Evolutionary conservation across 2,113 vertebrate species (phyloP), one percentile per base, ranked within the genome.

Genomic region (Aplodontia rufa): DNA sequence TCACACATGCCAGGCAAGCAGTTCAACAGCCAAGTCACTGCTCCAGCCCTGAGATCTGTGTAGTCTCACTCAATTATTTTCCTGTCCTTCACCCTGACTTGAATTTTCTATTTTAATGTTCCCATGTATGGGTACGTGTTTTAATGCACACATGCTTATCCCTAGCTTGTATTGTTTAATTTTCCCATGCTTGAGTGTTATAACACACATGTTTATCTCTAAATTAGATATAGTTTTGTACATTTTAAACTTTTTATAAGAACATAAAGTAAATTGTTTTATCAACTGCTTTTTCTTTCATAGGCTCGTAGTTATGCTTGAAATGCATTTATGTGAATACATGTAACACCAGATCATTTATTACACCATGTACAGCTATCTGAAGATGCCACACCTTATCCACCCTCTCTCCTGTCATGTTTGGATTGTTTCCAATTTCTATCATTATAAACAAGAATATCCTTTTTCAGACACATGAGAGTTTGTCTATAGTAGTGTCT

Each of bases 221-320:
- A 93, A 93, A 26, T 60, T 69, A 82, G 11, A 76, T 35, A 83
- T 10, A 87, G 76, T 64, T 87, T 83, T 53, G 16, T 17, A 16
- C 62, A 78, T 74, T 93, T 97, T 45, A 76, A 78, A 82, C 17
- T 32, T 87, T 91, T 85, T 79, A 40, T 68, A 55, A 91, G 62
- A 32, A 0, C 8, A 74, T 64, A 69, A 94, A 76, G 7, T 49
- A 90, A 96, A 83, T 16, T 84, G 20, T 3, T 80, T 55, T 68
- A n/a, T 49, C 17, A 53, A 24, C 11, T 81, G 30, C 4, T 74
- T 47, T 83, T 71, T 81, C 66, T 90, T 69, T 60, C 20, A 11
- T 47, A 74, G 78, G 66, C n/a, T 92, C 8, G 26, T 17, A 75
- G 60, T 64, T 78, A 66, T 30, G 35, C 88, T 62, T 55, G 17